Evolutionary conservation across 2,888 invertebrate species (phyloP).

Genomic region (Allygus modestus): DNA sequence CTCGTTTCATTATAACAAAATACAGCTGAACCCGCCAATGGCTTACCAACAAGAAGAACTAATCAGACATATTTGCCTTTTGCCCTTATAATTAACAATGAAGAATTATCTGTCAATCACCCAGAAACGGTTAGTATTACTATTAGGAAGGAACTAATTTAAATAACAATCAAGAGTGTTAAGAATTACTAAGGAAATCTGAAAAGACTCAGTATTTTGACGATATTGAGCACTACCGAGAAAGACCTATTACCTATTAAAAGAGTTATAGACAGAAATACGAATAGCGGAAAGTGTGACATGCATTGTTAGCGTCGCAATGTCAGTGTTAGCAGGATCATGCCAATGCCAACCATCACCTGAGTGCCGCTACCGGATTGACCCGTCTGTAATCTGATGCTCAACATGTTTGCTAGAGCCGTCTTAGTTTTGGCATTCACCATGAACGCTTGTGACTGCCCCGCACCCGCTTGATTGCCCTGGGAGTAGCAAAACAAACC

Average conservation of each 20-base stretch:
- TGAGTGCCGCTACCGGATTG: constrained; percentile 74
- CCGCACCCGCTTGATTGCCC: constrained; percentile 51
- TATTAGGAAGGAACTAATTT: neutral
- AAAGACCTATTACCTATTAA: neutral
- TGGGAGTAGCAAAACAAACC: constrained; percentile 56
- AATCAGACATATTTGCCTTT: too few species aligned
- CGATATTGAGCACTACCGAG: constrained; percentile 4
- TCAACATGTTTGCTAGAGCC: constrained; percentile 95
- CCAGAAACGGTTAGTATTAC: neutral
- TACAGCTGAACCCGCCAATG: too few species aligned
- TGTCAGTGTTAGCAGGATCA: constrained; percentile 47
- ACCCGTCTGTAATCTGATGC: constrained; percentile 82
- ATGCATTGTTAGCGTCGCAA: constrained; percentile 33
- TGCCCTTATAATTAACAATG: too few species aligned
- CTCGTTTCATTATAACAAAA: too few species aligned
- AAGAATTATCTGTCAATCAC: neutral
- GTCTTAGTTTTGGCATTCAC: constrained; percentile 96
- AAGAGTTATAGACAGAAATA: constrained; percentile 10
- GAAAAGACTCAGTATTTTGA: neutral
- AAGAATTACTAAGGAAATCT: neutral
- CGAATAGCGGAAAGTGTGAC: neutral
- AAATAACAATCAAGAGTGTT: neutral
- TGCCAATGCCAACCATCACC: constrained; percentile 61
- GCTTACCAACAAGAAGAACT: too few species aligned
- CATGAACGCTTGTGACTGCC: constrained; percentile 78